Percentiles rank a stretch among this genome's conserved stretches.
Conservation (phyloP, 2,888 invertebrate species). For the Tetranychus truncatus region DNA sequence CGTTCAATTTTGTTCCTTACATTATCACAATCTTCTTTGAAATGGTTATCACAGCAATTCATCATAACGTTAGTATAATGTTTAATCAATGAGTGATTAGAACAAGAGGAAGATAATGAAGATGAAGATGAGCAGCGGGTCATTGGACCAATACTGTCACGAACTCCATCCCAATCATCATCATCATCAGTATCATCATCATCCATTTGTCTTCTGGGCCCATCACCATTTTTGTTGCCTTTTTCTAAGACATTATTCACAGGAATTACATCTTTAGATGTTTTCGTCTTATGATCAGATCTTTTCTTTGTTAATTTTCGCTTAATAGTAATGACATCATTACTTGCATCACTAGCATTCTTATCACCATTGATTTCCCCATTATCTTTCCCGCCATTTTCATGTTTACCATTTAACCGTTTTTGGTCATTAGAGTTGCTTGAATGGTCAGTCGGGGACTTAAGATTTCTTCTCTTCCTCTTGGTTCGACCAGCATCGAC, state of each 20-base stretch:
- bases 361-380: not conserved
- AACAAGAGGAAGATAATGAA: slow-evolving; percentile 7
- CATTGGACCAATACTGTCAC: not conserved
- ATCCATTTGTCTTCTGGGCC: not conserved
- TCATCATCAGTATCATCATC: not conserved
- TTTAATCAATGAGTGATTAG: not conserved
- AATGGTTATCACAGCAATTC: not conserved
- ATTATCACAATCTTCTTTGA: not conserved
- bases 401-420: not conserved
- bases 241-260: not conserved
- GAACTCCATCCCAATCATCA: not conserved
- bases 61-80: slow-evolving; percentile 3
- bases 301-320: not conserved
- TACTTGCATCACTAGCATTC: not conserved
- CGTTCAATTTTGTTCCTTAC: not conserved
- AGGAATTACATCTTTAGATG: not conserved
- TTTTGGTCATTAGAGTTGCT: not conserved
- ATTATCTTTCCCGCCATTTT: not conserved
- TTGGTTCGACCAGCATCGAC: not conserved
- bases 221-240: not conserved
- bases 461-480: not conserved
- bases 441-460: not conserved
- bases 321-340: not conserved
- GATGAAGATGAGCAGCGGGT: not conserved
- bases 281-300: not conserved